Percentiles rank a stretch among this genome's conserved stretches.
Evolutionary conservation across 2,888 invertebrate species (phyloP).

Genomic region (Sturmia bella): DNA sequence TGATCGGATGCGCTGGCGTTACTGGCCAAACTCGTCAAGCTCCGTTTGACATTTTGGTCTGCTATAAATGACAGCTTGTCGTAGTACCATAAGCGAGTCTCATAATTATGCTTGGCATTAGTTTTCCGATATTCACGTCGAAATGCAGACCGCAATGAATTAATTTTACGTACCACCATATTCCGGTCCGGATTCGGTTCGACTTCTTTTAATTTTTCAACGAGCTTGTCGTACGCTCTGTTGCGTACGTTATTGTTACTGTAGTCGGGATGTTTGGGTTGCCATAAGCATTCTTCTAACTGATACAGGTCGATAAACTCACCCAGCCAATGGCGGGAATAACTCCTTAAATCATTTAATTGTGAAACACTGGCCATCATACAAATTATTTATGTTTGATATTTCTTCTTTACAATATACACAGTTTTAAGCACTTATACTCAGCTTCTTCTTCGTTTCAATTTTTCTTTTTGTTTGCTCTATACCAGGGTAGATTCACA

Average conservation of each 20-base stretch:
- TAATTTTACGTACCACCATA: conserved; percentile 81
- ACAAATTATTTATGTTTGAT: conserved; percentile 47
- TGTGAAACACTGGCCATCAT: conserved; percentile 74
- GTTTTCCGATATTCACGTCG: conserved; percentile 80
- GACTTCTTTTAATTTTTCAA: conserved; percentile 80
- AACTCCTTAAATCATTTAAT: conserved; percentile 79
- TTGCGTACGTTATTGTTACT: conserved; percentile 80
- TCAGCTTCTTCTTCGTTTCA: conserved; percentile 23
- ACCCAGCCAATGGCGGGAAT: conserved; percentile 80
- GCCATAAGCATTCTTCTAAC: conserved; percentile 80
- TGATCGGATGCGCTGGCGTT: conserved; percentile 52
- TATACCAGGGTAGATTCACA: conserved; percentile 53
- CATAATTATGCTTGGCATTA: conserved; percentile 77
- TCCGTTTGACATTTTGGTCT: conserved; percentile 79
- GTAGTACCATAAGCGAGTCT: conserved; percentile 80
- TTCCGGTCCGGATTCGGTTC: conserved; percentile 80
- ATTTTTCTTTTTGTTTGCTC: conserved; percentile 58
- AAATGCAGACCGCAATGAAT: conserved; percentile 80
- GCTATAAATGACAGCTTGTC: conserved; percentile 80
- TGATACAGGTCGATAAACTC: conserved; percentile 81
- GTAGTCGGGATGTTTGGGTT: conserved; percentile 81
- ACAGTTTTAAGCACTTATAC: conserved; percentile 12
- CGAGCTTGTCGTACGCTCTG: conserved; percentile 80
- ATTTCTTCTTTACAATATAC: conserved; percentile 35
- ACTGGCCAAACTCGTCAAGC: conserved; percentile 61